Conservation (phyloP, 2,797 vertebrate species). For the Enteromius viviparus region DNA sequence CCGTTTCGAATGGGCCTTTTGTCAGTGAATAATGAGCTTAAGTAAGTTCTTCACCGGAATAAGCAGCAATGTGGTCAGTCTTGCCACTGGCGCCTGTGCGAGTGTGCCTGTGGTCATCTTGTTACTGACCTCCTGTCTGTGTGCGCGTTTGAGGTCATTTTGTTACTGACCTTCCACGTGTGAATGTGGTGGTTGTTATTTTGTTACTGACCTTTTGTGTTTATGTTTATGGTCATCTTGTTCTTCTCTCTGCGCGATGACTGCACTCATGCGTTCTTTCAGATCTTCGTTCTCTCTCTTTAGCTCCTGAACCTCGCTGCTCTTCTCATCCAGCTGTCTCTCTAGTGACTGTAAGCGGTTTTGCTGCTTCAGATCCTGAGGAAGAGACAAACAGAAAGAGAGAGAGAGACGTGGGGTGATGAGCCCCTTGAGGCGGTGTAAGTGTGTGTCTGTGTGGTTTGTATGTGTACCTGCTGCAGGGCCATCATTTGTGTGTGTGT, state of each 20-base stretch:
- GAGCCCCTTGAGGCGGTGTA: neutral
- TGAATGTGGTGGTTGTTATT: neutral
- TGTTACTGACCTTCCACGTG: neutral
- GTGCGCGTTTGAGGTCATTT: neutral
- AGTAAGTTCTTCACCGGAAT: neutral
- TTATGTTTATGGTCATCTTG: constrained; percentile 30
- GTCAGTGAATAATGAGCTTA: neutral
- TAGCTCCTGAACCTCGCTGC: constrained; percentile 78
- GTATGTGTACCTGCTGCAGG: constrained; percentile 76
- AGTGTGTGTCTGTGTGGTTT: neutral
- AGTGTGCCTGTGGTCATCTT: constrained; percentile 8
- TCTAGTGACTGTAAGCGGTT: constrained; percentile 82
- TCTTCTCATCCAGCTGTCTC: constrained; percentile 80
- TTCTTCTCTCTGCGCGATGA: constrained; percentile 67
- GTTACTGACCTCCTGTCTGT: constrained; percentile 10
- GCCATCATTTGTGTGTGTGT: constrained; percentile 82
- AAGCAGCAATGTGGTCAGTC: neutral
- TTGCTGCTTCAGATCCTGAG: constrained; percentile 79
- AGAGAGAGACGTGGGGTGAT: neutral
- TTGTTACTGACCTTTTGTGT: constrained; percentile 33
- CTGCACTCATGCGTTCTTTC: constrained; percentile 77
- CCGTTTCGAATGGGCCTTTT: neutral
- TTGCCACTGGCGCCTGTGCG: neutral
- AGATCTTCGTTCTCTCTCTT: constrained; percentile 84
- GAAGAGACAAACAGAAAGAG: neutral